Evolutionary conservation across 2,888 invertebrate genomes (phyloP), one percentile per base, ranked within the genome.

Genomic region (Chrysopilus asiliformis): DNA sequence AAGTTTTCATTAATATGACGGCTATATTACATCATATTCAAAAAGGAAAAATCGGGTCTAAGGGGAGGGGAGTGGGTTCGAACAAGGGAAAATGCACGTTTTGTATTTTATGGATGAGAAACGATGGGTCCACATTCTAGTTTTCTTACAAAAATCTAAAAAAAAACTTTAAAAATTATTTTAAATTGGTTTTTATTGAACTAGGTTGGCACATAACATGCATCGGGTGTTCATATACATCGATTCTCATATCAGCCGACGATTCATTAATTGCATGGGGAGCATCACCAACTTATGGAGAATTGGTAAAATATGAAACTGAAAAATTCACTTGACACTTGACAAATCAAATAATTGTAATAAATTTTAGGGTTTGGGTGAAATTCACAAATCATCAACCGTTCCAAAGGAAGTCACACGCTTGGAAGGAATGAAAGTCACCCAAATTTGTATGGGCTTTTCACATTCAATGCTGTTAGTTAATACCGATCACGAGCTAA

Each of bases 191-290:
- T n/a, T n/a, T n/a, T n/a, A n/a, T n/a, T n/a, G n/a, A n/a, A n/a
- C n/a, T 45, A 72, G 91, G 93, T 1, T 94, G 93, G 93, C 79
- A 82, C 49, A 80, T 94, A 16, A 76, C 84, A 39, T 75, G 79
- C 47, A 72, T 93, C 26, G 90, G 80, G 2, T 81, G 85, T 36
- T 80, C 82, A 40, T 76, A 79, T 55, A 87, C 86, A 1, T 87
- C 86, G 18, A 75, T 84, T 39, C 74, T 93, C 34, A 75, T 91
- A 22, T 80, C 85, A 1, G 93, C 93, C 0, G 94, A 94, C 57
- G 86, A 91, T 33, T 79, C 82, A 13, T 73, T 90, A 4, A 84
- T 94, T 47, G 81, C 83, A 18, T 93, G 91, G 89, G 93, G 93
- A 3, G 81, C 84, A n/a, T 81, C 87, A 26, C 93, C 93, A 1